Evolutionary conservation across 2,888 invertebrate species (phyloP), one percentile per base, ranked within the genome.

Genomic region (Ophion ellenae): DNA sequence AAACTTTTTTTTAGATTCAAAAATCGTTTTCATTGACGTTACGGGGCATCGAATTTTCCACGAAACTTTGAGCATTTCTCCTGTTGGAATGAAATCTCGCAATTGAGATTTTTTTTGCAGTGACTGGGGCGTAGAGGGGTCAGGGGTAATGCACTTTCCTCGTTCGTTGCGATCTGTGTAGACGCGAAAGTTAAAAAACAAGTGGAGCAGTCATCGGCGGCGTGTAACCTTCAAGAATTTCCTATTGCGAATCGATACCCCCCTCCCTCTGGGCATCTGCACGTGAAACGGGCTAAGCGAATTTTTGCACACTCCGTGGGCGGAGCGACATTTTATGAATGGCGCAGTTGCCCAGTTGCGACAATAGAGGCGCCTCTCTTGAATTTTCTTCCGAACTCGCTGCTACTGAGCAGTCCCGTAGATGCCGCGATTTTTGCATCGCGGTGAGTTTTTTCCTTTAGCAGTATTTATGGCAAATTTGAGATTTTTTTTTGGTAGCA

Each of bases 241-340:
- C 75, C 69, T 36, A 45, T 59, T 45, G 45, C 53, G 70, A 75
- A 85, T 85, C 85, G 82, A 85, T 85, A 85, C 75, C 83, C 66
- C 63, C 70, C 59, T 28, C 71, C 57, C 61, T 0, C 59, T 2
- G 2, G 20, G n/a, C 57, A 14, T n/a, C 5, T 64, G n/a, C 7
- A 36, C 40, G 66, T 66, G 66, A 76, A 64, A 53, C 28, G 17
- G 36, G 17, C 36, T 69, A 81, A 28, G 32, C 61, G 59, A 20
- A 64, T 80, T 66, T 81, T 40, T 36, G 66, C 59, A 67, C 40
- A 59, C 53, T 73, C 53, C 63, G 81, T 67, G 84, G 84, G 74
- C 81, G 77, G 80, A 77, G 47, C 24, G 59, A 59, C 69, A 59
- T 78, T 90, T 92, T 91, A 92, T 92, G 92, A 92, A 92, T 92